Evolutionary conservation across 2,888 invertebrate genomes (phyloP), one percentile per base, ranked within the genome.

Genomic region (Acanthosepion pharaonis): DNA sequence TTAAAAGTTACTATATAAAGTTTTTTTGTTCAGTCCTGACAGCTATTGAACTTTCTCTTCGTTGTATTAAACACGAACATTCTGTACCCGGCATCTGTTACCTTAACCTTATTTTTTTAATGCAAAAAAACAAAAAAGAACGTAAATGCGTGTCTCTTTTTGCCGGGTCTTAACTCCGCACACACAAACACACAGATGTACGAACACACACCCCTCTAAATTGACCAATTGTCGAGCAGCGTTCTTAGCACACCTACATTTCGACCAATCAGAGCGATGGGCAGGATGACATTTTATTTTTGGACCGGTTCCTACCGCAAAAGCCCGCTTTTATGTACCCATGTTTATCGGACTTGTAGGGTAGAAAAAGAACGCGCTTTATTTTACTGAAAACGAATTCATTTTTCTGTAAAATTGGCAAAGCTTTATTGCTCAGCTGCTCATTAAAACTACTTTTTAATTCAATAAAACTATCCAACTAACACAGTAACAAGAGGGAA

Each of bases 191-290:
- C 49, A 25, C 8, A 23, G n/a, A 25, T 53, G 28, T 28, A 93
- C 51, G 53, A 28, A 93, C 93, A n/a, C 53, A 93, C 93, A 93
- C 93, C 49, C 53, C 93, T 49, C 18, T 4, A 92, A 92, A 53
- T 64, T 55, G 64, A 94, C 94, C 94, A 94, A 94, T 94, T 64
- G n/a, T 15, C 42, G 93, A 33, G 53, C 55, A 4, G 64, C 42
- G 25, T 55, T 94, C 55, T n/a, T 59, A 48, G 55, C 94, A 94
- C 94, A 94, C 94, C 94, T 64, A 94, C 42, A 55, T 94, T 64
- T 55, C 64, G 25, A 55, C 94, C 94, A 94, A 94, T 94, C 94
- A 93, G 93, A 93, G 53, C 93, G 53, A 53, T 93, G 93, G 93
- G 93, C 51, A 93, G 28, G 28, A 93, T 93, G 93, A 93, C 93